Evolutionary conservation across 2,888 invertebrate species (phyloP), one percentile per base, ranked within the genome.

Genomic region (Homarus gammarus): DNA sequence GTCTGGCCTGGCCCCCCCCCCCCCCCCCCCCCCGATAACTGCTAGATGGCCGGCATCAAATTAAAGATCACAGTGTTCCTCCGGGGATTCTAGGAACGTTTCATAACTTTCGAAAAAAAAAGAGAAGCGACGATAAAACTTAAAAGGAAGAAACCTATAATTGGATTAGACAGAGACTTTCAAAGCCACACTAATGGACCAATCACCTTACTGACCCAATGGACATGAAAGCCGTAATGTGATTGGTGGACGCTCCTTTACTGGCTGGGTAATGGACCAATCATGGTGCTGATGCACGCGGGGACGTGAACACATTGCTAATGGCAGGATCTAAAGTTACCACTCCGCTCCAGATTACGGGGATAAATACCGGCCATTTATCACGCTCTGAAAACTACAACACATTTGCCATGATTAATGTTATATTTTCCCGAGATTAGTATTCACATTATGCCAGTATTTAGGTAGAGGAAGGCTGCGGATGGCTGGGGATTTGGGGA

Each of bases 241-340:
- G 86, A 86, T 86, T 86, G 86, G 86, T 78, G 51, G 86, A 86
- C 51, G 86, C 86, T 86, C 86, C 86, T 79, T 78, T 86, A 86
- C 86, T 86, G 86, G 86, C 86, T 79, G 86, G 86, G 86, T 86
- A 86, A 86, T 86, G 86, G 86, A 86, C 86, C 86, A 86, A 86
- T 86, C 86, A 86, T 86, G 86, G 84, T 61, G 75, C 75, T 84
- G 84, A 84, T 84, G 84, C 75, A 73, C 51, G 86, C 79, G n/a
- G 64, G 70, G 83, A 83, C 86, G 86, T 86, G 86, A 86, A 86
- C 86, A 86, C 86, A 86, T 77, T 86, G 79, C 86, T 86, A 86
- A 86, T 86, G 86, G 86, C 72, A 36, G 86, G 77, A 78, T 70
- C 49, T 68, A 70, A 70, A 77, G 51, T 51, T 77, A 61, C 86